Evolutionary conservation across 2,888 invertebrate genomes (phyloP).

Genomic region (Stenodema calcarata): DNA sequence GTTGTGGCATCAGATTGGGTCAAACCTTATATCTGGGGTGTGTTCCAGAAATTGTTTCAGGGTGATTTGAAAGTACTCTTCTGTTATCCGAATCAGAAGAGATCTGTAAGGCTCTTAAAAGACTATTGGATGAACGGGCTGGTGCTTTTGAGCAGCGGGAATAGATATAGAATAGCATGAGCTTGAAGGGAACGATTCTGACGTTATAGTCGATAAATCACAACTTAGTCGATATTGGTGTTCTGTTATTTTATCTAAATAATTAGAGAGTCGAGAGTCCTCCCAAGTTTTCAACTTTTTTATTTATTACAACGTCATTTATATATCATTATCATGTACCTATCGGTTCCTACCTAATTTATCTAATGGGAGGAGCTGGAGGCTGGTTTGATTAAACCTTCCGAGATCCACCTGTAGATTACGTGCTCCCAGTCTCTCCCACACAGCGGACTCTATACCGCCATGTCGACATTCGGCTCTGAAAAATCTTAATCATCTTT

Average conservation of each 20-base stretch:
- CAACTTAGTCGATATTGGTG: background rate
- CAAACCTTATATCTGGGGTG: too few species aligned
- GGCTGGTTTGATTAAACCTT: conserved; percentile 30
- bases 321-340: conserved; percentile 18
- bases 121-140: too few species aligned
- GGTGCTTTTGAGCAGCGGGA: too few species aligned
- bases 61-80: too few species aligned
- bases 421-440: background rate
- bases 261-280: background rate
- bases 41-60: too few species aligned
- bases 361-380: conserved; percentile 36
- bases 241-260: background rate
- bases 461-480: background rate
- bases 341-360: conserved; percentile 31
- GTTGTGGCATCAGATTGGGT: too few species aligned
- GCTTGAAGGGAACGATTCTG: background rate
- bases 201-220: background rate
- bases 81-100: too few species aligned
- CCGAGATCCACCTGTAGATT: conserved; percentile 38
- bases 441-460: background rate
- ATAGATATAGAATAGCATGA: background rate
- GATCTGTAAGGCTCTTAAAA: too few species aligned
- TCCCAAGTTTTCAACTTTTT: background rate
- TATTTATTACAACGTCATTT: background rate
- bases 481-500: background rate